Evolutionary conservation across 1,140 invertebrate genomes (phyloP).

Genomic region (Temnothorax longispinosus): DNA sequence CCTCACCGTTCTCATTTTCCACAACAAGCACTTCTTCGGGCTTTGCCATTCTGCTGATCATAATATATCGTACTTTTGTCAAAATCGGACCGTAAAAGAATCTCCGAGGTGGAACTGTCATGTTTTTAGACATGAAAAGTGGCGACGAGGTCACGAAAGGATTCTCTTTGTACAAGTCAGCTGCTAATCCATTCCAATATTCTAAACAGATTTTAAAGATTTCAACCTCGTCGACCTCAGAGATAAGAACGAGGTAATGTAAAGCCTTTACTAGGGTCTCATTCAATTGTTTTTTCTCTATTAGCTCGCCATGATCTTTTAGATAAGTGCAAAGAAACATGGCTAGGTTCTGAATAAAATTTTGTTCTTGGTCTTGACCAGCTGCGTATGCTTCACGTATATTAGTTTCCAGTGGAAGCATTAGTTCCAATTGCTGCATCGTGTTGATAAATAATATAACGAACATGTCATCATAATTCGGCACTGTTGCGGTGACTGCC

Average conservation of each 20-base stretch:
- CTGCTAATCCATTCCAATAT: conserved; percentile 98
- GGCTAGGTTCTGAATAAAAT: conserved; percentile 99
- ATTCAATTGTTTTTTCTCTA: conserved; percentile 92
- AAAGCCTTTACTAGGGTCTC: conserved; percentile 93
- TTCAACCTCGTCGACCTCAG: conserved; percentile 99
- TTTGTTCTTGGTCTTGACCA: conserved; percentile 98
- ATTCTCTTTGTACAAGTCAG: conserved; percentile 95
- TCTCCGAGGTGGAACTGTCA: conserved; percentile 85
- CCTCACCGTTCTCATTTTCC: conserved; percentile 99
- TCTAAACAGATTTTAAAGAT: conserved; percentile 99
- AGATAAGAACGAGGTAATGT: conserved; percentile 98
- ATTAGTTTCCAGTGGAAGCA: conserved; percentile 96
- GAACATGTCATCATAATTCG: conserved; percentile 97
- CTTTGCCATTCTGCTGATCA: conserved; percentile 99
- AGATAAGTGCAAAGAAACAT: conserved; percentile 98
- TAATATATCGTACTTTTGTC: conserved; percentile 97
- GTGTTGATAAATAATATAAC: conserved; percentile 95
- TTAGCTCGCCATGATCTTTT: conserved; percentile 96
- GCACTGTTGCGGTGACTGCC: conserved; percentile 90
- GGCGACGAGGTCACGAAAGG: conserved; percentile 84
- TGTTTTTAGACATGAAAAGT: conserved; percentile 82
- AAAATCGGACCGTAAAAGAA: conserved; percentile 93
- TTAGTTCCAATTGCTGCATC: conserved; percentile 96
- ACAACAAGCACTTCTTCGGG: conserved; percentile 99
- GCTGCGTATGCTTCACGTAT: conserved; percentile 97